Evolutionary conservation across 2,797 vertebrate genomes (phyloP).

Genomic region (Brachyalestes nurse): DNA sequence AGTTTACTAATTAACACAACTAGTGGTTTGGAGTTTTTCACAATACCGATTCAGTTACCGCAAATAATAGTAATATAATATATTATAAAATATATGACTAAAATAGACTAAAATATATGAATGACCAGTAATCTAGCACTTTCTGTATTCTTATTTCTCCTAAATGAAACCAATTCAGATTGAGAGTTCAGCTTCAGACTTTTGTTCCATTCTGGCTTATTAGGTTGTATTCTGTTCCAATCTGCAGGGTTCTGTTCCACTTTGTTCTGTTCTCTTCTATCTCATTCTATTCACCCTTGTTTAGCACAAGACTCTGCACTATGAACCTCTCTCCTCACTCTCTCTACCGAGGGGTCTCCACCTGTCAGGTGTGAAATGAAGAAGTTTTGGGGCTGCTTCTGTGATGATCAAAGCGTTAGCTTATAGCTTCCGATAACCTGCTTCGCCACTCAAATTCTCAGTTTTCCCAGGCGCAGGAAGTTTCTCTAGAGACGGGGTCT

Average conservation of each 20-base stretch:
- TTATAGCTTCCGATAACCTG: conserved; percentile 51
- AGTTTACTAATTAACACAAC: too few relatives aligned
- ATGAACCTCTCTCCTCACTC: neutral
- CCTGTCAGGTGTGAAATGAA: conserved; percentile 31
- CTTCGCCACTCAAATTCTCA: conserved; percentile 37
- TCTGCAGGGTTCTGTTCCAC: neutral
- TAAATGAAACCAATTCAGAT: too few relatives aligned
- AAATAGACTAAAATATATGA: too few relatives aligned
- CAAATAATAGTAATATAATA: too few relatives aligned
- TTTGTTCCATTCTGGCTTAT: neutral
- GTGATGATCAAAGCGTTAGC: conserved; percentile 54
- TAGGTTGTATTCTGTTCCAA: neutral
- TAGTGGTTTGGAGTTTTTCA: too few relatives aligned
- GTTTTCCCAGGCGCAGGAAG: conserved; percentile 20
- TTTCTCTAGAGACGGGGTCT: conserved; percentile 4
- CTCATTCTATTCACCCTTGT: neutral
- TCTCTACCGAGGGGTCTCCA: neutral
- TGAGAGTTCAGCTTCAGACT: neutral
- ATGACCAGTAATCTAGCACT: too few relatives aligned
- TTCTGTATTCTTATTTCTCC: too few relatives aligned
- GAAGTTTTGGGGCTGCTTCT: conserved; percentile 27
- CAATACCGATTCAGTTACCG: too few relatives aligned
- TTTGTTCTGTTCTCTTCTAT: neutral
- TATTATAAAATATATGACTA: too few relatives aligned
- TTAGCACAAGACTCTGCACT: neutral